A percentile compares a stretch with the other conserved stretches of the same genome.
Conservation (phyloP, 2,888 invertebrate species). For the Lasius fuliginosus region DNA sequence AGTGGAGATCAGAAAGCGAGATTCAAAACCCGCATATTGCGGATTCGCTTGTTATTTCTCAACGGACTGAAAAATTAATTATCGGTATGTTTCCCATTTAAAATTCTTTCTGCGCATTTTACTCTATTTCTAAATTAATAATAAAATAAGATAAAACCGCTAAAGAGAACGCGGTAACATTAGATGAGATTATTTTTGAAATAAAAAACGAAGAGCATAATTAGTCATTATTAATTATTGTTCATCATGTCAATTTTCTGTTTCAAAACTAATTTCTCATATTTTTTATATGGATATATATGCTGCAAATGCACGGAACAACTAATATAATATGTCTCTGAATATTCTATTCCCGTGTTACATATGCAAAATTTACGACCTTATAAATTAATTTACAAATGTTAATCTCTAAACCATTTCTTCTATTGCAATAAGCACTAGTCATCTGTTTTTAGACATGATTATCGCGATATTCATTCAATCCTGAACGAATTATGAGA, state of each 20-base stretch:
- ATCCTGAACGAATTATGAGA: neutral
- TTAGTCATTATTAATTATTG: neutral
- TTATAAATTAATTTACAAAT: slow-evolving; percentile 2
- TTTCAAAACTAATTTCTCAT: neutral
- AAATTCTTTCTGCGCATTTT: neutral
- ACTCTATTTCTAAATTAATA: neutral
- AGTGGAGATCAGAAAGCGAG: slow-evolving; percentile 14
- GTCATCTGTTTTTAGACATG: neutral
- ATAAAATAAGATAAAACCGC: neutral
- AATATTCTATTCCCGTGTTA: neutral
- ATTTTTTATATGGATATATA: neutral
- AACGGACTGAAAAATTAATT: slow-evolving; percentile 19
- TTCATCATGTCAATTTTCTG: neutral
- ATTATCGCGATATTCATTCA: slow-evolving; percentile 3
- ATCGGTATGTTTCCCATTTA: slow-evolving; percentile 2
- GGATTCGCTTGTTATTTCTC: neutral
- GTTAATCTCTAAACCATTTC: neutral
- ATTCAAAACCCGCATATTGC: slow-evolving; percentile 8
- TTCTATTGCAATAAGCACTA: neutral
- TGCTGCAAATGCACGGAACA: neutral
- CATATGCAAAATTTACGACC: neutral
- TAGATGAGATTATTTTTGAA: neutral
- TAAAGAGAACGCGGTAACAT: neutral
- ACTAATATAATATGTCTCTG: neutral
- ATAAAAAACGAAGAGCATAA: neutral